phyloP scores from a whole-genome alignment of 2,113 vertebrate species.

The Corydoras maculifer region DNA sequence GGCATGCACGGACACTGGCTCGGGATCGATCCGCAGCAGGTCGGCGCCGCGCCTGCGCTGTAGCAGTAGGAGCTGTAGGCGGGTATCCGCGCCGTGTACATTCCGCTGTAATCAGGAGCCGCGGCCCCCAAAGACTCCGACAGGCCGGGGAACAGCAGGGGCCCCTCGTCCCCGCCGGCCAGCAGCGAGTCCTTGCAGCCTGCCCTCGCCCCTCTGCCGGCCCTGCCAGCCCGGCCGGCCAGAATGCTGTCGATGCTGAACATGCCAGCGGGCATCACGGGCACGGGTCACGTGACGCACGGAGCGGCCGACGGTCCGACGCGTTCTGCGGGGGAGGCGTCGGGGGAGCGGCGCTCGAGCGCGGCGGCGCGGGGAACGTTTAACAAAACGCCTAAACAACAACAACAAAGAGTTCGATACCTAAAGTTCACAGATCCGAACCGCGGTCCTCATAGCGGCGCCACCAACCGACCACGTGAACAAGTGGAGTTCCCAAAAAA shows the following conservation, averaged over 20 bases:
- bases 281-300: conserved; percentile 18
- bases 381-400: too few species aligned
- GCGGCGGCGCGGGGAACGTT: too few species aligned
- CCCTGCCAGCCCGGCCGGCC: conserved; percentile 79
- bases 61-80: conserved; percentile 93
- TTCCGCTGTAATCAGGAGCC: conserved; percentile 79
- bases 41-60: conserved; percentile 82
- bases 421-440: conserved; percentile 30
- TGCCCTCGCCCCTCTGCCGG: conserved; percentile 50
- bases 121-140: conserved; percentile 80
- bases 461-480: not conserved
- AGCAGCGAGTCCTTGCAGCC: conserved; percentile 88
- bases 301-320: not conserved
- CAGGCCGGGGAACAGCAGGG: conserved; percentile 77
- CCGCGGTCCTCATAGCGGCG: not conserved
- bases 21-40: conserved; percentile 82
- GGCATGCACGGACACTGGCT: conserved; percentile 88
- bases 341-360: too few species aligned
- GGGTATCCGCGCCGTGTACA: conserved; percentile 77
- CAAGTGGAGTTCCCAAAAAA: not conserved
- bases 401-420: conserved; percentile 15
- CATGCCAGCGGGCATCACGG: conserved; percentile 90
- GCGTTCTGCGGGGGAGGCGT: too few species aligned
- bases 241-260: conserved; percentile 98
- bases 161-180: conserved; percentile 71